Base-by-base conservation (phyloP, 2,113 vertebrate genomes). In the Siphamia tubifer region DNA sequence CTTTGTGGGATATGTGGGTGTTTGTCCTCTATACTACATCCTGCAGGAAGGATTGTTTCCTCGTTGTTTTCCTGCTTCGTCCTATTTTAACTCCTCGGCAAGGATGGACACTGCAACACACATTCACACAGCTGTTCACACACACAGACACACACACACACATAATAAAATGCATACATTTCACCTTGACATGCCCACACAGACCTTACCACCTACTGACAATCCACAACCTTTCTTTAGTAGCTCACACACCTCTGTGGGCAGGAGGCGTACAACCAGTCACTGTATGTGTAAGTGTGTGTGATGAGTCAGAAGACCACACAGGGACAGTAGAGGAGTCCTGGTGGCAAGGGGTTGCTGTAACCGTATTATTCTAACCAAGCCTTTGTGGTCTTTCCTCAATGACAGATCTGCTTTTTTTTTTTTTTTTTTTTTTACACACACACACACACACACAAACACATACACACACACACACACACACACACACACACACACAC, bases 31-130 rank as follows among this genome's bases (percentile, higher is more conserved):
- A 12, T 27, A 5, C 62, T 56, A 61, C 63, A 78, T 87, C 83
- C 74, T 72, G 38, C 27, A 81, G 89, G 90, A 92, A 84, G 72
- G 63, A 81, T 82, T 45, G 66, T 83, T 90, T 91, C 90, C 87
- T 77, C 24, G 40, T 70, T 72, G 63, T 12, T 73, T 87, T 91
- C 89, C 90, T 90, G 79, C 84, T 63, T 56, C 21, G 19, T 84
- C 85, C 89, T 84, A 87, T 90, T 92, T 89, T 90, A 87, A 88
- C 79, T 54, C 52, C 75, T 76, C 8, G 16, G 43, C 44, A 36
- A 79, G 39, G 16, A 44, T 45, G 64, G 68, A 57, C 44, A 38
- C 49, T n/a, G 83, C 87, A 85, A 70, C 61, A 34, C 57, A 47
- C 67, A 61, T 49, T 68, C 40, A 23, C 61, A 81, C 61, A 63